phyloP scores from a whole-genome alignment of 2,888 invertebrate genomes.

The Meiosimyza decipiens region DNA sequence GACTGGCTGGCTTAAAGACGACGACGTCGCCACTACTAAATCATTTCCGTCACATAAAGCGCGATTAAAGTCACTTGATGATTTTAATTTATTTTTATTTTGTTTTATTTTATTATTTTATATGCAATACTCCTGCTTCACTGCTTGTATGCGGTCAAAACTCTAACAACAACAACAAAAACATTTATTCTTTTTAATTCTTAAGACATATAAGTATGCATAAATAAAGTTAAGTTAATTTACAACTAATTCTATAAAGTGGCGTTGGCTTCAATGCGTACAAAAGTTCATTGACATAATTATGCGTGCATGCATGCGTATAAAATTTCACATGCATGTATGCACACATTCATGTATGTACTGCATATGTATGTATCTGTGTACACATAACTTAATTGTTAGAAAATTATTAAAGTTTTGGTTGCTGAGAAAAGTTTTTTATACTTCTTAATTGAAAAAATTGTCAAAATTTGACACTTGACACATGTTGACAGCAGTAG shows the following conservation, averaged over 20 bases:
- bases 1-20: background rate
- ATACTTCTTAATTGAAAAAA: background rate
- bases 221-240: no score
- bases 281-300: constrained; percentile 18
- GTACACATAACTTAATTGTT: background rate
- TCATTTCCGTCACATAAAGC: constrained; percentile 38
- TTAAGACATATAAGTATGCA: no score
- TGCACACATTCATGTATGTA: background rate
- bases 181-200: no score
- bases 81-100: no score
- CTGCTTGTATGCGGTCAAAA: no score
- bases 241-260: background rate
- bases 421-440: background rate
- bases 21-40: constrained; percentile 21
- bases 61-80: background rate
- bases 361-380: background rate
- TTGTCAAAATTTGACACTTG: background rate
- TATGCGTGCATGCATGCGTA: constrained; percentile 12
- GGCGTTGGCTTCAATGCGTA: background rate
- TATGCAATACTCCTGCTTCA: no score
- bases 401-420: background rate
- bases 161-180: no score
- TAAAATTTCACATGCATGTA: background rate
- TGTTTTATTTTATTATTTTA: no score
- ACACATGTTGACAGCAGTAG: constrained; percentile 10